A percentile compares a stretch with the other conserved stretches of the same genome.
phyloP scores from a whole-genome alignment of 2,797 vertebrate species.

The Melopsittacus undulatus region DNA sequence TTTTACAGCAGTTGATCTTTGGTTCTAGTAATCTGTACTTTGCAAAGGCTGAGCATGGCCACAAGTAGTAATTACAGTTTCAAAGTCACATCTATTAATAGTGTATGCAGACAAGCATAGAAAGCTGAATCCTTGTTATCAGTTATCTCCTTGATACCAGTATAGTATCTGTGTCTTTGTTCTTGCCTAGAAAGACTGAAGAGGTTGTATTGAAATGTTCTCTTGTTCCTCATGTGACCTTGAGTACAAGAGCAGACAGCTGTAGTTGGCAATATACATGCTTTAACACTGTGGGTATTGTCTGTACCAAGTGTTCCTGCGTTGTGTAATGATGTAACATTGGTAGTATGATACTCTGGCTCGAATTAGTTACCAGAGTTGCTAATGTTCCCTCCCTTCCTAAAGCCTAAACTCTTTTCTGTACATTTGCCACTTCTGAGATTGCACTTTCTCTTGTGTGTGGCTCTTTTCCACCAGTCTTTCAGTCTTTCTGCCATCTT shows the following conservation, averaged over 20 bases:
- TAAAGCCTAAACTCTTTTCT: not conserved
- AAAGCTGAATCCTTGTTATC: slow-evolving; percentile 27
- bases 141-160: not conserved
- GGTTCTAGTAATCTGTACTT: not conserved
- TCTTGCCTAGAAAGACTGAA: slow-evolving; percentile 6
- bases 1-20: slow-evolving; percentile 41
- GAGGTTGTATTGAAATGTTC: slow-evolving; percentile 11
- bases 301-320: not conserved
- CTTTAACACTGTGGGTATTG: slow-evolving; percentile 23
- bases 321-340: not conserved
- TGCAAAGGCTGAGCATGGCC: not conserved
- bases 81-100: slow-evolving; percentile 49
- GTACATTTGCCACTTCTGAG: not conserved
- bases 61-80: slow-evolving; percentile 51
- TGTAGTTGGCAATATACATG: not conserved
- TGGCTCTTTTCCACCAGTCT: not conserved
- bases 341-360: not conserved
- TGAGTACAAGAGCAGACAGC: slow-evolving; percentile 25
- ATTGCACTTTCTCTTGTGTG: not conserved
- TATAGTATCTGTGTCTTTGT: slow-evolving; percentile 18
- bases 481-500: not conserved
- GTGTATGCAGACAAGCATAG: not conserved
- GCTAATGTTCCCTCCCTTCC: not conserved
- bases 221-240: not conserved
- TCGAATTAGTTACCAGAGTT: not conserved